Evolutionary conservation across 2,888 invertebrate genomes (phyloP).

Genomic region (Hermaeophaga mercurialis): DNA sequence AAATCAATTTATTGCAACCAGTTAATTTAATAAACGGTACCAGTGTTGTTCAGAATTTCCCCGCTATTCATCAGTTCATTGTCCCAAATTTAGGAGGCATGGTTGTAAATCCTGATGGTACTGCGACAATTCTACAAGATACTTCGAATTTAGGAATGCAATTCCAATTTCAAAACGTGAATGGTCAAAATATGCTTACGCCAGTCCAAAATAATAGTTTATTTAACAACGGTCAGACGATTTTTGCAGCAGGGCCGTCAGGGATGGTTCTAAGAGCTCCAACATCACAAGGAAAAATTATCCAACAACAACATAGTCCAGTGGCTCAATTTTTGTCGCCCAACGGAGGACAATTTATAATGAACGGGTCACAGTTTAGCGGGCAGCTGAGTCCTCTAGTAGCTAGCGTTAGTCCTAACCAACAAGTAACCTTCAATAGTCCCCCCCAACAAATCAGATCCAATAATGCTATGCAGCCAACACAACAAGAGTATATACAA

Average conservation of each 20-base stretch:
- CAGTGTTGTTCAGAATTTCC: conserved; percentile 75
- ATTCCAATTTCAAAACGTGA: conserved; percentile 79
- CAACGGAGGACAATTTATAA: conserved; percentile 73
- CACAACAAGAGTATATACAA: conserved; percentile 72
- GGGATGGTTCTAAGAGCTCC: conserved; percentile 82
- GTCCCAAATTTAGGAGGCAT: conserved; percentile 80
- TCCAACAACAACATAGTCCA: conserved; percentile 66
- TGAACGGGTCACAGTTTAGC: conserved; percentile 73
- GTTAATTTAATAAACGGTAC: conserved; percentile 78
- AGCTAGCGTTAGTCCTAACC: conserved; percentile 73
- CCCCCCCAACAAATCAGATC: conserved; percentile 47
- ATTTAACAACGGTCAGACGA: conserved; percentile 68
- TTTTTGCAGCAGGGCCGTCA: conserved; percentile 68
- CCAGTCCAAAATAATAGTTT: conserved; percentile 71
- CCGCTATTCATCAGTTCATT: conserved; percentile 81
- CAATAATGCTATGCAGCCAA: conserved; percentile 51
- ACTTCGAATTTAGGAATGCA: conserved; percentile 73
- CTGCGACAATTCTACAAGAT: conserved; percentile 74
- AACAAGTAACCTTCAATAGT: conserved; percentile 60
- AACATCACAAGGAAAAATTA: conserved; percentile 72
- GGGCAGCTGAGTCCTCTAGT: conserved; percentile 81
- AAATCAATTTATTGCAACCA: conserved; percentile 79
- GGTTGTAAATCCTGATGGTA: conserved; percentile 79
- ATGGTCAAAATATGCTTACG: conserved; percentile 76
- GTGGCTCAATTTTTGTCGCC: conserved; percentile 77